phyloP scores from a whole-genome alignment of 2,113 vertebrate species.

The Muscicapa adusta region DNA sequence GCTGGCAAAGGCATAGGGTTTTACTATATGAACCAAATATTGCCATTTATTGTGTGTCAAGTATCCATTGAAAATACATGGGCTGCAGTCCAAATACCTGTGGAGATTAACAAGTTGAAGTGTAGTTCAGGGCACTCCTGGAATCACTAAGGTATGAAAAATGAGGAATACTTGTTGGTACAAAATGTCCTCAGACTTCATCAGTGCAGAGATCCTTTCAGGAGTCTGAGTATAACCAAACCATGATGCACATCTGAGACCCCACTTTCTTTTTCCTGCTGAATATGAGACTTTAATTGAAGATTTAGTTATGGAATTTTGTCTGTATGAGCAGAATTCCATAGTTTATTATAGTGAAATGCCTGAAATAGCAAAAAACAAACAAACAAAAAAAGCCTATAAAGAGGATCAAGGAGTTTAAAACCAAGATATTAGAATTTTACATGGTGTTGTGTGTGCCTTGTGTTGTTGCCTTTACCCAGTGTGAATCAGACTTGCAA shows the following conservation, averaged over 20 bases:
- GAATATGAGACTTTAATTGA: conserved; percentile 34
- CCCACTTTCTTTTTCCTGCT: not conserved
- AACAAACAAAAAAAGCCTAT: not conserved
- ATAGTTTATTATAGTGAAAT: conserved; percentile 50
- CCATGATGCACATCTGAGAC: not conserved
- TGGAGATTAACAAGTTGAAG: not conserved
- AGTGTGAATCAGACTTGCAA: not conserved
- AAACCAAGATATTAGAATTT: not conserved
- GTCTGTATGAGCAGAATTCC: conserved; percentile 37
- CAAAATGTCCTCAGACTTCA: not conserved
- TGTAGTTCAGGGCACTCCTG: not conserved
- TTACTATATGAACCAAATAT: not conserved
- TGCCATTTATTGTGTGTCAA: not conserved
- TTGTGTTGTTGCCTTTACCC: not conserved
- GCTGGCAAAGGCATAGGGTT: not conserved
- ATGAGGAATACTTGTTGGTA: not conserved
- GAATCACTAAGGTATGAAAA: not conserved
- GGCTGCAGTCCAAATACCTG: not conserved
- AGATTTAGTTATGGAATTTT: conserved; percentile 24
- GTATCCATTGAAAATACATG: not conserved
- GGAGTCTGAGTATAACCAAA: not conserved
- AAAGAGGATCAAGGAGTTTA: not conserved
- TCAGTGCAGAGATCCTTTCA: not conserved
- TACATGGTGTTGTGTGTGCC: not conserved
- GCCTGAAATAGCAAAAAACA: conserved; percentile 35